Evolutionary conservation across 2,888 invertebrate species (phyloP).

Genomic region (Apamea crenata): DNA sequence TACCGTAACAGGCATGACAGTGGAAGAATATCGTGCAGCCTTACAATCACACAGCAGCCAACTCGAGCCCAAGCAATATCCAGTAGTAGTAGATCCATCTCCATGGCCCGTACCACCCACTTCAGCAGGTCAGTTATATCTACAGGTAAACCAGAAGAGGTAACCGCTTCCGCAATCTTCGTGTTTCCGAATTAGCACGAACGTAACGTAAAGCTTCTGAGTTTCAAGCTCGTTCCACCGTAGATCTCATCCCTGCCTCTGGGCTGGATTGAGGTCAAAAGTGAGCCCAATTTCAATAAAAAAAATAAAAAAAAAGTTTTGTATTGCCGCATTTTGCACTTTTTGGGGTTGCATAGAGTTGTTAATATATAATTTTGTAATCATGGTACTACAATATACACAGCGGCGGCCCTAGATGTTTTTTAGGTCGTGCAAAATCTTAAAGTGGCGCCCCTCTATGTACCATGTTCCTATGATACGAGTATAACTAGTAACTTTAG

Average conservation of each 20-base stretch:
- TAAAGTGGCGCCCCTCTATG: too few species aligned
- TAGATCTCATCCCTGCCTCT: too few species aligned
- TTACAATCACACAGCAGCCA: constrained; percentile 81
- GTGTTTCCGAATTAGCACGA: neutral
- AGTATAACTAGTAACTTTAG: too few species aligned
- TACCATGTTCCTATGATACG: too few species aligned
- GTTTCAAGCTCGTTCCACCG: too few species aligned
- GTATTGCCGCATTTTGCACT: neutral
- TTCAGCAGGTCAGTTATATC: constrained; percentile 77
- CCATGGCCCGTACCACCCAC: constrained; percentile 82
- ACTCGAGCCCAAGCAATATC: constrained; percentile 77
- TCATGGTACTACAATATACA: too few species aligned
- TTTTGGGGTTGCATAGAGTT: neutral
- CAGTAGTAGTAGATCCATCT: constrained; percentile 82
- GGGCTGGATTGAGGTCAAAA: too few species aligned
- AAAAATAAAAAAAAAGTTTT: too few species aligned
- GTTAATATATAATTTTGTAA: neutral
- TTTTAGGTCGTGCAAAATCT: too few species aligned
- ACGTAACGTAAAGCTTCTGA: neutral
- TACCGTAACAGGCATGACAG: constrained; percentile 76
- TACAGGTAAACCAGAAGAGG: constrained; percentile 1
- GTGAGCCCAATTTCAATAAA: too few species aligned
- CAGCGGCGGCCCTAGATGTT: too few species aligned
- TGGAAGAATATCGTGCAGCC: constrained; percentile 82
- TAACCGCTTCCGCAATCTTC: neutral